Evolutionary conservation across 2,888 invertebrate genomes (phyloP).

Genomic region (Protonemura montana): DNA sequence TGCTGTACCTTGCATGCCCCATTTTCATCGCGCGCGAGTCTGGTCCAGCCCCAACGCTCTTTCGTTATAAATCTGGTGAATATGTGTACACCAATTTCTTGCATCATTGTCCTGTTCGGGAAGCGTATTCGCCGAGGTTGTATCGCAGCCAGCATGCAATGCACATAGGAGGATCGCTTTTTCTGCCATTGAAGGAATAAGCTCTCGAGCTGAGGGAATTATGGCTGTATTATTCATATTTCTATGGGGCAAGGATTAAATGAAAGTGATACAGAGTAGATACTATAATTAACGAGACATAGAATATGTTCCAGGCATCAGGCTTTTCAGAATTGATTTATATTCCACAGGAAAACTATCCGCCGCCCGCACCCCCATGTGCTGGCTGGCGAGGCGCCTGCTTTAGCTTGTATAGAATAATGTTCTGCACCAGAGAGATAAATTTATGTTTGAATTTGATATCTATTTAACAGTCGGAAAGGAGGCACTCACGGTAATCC

Average conservation of each 20-base stretch:
- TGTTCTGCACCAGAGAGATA: conserved; percentile 23
- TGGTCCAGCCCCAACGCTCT: too few relatives aligned
- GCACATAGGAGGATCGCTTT: background rate
- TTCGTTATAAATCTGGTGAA: background rate
- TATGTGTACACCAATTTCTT: background rate
- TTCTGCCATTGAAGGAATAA: background rate
- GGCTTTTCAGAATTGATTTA: background rate
- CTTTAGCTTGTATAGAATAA: conserved; percentile 9
- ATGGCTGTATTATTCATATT: background rate
- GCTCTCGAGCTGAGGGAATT: background rate
- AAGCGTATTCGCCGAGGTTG: background rate
- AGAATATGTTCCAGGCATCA: conserved; percentile 7
- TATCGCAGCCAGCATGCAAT: background rate
- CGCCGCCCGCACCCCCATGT: background rate
- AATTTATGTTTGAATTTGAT: conserved; percentile 30
- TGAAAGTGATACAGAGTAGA: background rate
- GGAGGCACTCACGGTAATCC: conserved; percentile 8
- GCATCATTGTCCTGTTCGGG: background rate
- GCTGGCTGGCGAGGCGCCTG: background rate
- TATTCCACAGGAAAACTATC: conserved; percentile 12
- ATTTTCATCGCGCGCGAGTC: too few relatives aligned
- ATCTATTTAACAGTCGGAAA: conserved; percentile 20
- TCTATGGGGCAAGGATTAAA: conserved; percentile 7
- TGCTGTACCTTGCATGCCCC: background rate
- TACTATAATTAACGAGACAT: conserved; percentile 12